Evolutionary conservation across 2,888 invertebrate species (phyloP).

Genomic region (Phytoseiulus persimilis): DNA sequence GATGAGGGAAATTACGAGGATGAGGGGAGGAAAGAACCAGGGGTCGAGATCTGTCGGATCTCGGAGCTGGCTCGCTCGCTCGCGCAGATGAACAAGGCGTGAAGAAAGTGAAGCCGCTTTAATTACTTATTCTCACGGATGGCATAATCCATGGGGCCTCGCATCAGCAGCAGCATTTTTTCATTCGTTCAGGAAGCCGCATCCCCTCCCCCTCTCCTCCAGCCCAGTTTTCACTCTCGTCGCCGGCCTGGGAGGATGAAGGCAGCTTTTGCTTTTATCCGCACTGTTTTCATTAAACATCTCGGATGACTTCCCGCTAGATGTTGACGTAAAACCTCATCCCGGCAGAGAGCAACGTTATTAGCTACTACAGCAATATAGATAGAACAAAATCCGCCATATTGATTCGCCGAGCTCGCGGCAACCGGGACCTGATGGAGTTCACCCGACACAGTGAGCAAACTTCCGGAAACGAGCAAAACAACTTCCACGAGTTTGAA

Average conservation of each 20-base stretch:
- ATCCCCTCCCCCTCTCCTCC: background rate
- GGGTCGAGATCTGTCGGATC: background rate
- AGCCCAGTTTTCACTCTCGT: background rate
- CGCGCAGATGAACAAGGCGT: background rate
- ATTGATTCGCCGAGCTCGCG: too few relatives aligned
- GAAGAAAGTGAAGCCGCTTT: background rate
- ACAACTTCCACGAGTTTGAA: too few relatives aligned
- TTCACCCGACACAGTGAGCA: too few relatives aligned
- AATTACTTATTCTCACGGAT: background rate
- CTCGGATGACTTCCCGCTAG: too few relatives aligned
- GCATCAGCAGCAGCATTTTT: background rate
- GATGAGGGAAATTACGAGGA: background rate
- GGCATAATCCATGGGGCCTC: background rate
- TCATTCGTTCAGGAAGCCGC: background rate
- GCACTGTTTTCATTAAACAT: background rate
- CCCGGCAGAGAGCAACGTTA: too few relatives aligned
- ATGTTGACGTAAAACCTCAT: too few relatives aligned
- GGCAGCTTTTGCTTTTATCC: background rate
- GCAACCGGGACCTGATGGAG: too few relatives aligned
- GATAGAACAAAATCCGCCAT: too few relatives aligned
- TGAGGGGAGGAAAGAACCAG: background rate
- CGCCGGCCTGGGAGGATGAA: background rate
- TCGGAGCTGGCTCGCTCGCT: background rate
- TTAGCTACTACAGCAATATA: too few relatives aligned
- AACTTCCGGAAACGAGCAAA: too few relatives aligned